Conservation (phyloP, 2,113 vertebrate species). For the Pachypanchax playfairii region DNA sequence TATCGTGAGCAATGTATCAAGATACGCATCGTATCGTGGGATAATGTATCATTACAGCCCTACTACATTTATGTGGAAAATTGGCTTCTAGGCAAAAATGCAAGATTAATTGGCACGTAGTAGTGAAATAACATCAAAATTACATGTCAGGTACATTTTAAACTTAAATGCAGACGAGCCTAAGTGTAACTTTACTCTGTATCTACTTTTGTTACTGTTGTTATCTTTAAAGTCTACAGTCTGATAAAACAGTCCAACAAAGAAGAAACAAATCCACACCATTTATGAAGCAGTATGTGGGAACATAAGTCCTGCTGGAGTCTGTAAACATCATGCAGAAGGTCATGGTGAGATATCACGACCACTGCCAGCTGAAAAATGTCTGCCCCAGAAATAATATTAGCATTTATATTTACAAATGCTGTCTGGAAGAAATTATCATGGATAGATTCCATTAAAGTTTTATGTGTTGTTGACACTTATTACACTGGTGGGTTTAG, state of each 20-base stretch:
- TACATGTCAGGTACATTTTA: too few species aligned
- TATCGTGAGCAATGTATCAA: too few species aligned
- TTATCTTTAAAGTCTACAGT: conserved; percentile 14
- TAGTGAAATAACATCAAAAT: too few species aligned
- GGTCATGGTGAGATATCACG: not conserved
- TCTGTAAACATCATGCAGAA: conserved; percentile 31
- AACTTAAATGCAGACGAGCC: not conserved
- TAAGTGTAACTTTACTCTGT: not conserved
- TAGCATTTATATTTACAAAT: conserved; percentile 46
- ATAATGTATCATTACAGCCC: too few species aligned
- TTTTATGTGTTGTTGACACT: conserved; percentile 20
- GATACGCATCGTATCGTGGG: too few species aligned
- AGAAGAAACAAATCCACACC: conserved; percentile 26
- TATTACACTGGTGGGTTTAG: conserved; percentile 6
- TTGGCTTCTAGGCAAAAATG: too few species aligned
- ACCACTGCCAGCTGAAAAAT: conserved; percentile 35
- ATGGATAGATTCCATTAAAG: conserved; percentile 35
- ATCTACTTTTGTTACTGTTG: too few species aligned
- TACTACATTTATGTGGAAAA: too few species aligned
- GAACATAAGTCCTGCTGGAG: conserved; percentile 40
- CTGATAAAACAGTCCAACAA: conserved; percentile 18
- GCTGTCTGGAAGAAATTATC: conserved; percentile 40
- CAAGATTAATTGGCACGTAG: too few species aligned
- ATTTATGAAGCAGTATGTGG: conserved; percentile 39
- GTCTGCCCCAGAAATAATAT: conserved; percentile 35